phyloP scores from a whole-genome alignment of 2,888 invertebrate genomes.

The Carpatolechia fugitivella region DNA sequence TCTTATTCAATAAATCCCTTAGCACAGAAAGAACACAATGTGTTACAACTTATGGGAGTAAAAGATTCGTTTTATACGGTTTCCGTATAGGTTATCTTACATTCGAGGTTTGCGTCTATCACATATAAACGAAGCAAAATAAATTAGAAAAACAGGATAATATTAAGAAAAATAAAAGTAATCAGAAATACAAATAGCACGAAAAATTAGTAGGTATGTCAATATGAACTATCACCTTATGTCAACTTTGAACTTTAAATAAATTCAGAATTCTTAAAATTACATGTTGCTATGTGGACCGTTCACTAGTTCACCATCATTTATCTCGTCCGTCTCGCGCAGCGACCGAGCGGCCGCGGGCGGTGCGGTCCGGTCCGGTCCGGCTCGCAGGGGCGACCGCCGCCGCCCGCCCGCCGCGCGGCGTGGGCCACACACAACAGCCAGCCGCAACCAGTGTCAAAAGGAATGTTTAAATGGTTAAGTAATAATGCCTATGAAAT shows the following conservation, averaged over 20 bases:
- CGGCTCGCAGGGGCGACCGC: too few species aligned
- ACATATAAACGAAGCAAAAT: constrained; percentile 65
- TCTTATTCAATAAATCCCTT: constrained; percentile 44
- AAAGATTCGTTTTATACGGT: constrained; percentile 46
- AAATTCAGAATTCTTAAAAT: constrained; percentile 69
- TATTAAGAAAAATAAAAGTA: constrained; percentile 57
- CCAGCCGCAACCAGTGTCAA: constrained; percentile 66
- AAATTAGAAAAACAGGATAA: constrained; percentile 70
- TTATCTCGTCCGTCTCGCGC: too few species aligned
- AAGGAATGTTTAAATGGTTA: constrained; percentile 78
- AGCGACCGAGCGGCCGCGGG: too few species aligned
- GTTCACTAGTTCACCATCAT: constrained; percentile 19
- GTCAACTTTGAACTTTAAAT: constrained; percentile 72
- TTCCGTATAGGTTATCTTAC: constrained; percentile 59
- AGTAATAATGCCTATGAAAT: constrained; percentile 78
- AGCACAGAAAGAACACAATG: constrained; percentile 59
- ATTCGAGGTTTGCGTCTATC: constrained; percentile 74
- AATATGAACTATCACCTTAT: too few species aligned
- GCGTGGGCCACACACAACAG: constrained; percentile 38
- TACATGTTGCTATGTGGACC: constrained; percentile 60
- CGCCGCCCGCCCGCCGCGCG: neutral
- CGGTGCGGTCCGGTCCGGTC: too few species aligned
- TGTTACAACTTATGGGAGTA: constrained; percentile 47
- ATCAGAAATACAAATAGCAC: constrained; percentile 70
- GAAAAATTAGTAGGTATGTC: constrained; percentile 42